Evolutionary conservation across 2,797 vertebrate species (phyloP), one percentile per base, ranked within the genome.

Genomic region (Crenuchus spilurus): DNA sequence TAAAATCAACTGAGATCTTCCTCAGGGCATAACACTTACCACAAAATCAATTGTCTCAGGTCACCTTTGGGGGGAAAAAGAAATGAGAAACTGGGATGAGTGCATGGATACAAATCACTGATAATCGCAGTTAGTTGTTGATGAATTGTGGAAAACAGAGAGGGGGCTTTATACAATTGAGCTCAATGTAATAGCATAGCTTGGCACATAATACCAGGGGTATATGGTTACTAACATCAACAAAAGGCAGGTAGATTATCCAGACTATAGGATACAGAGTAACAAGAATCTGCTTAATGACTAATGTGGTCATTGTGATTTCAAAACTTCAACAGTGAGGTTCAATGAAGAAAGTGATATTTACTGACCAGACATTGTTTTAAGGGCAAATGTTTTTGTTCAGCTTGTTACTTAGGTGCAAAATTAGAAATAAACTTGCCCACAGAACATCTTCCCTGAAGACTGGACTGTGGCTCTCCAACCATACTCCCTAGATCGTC

Each of bases 41-140:
- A 95, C 77, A 96, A 80, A 58, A 96, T 94, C 67, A 95, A 87
- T 70, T 95, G 95, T 72, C 92, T 93, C 66, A 96, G 87, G 80
- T 94, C 93, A 76, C 94, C 94, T 96, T 91, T 49, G 75, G 84
- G 87, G 57, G 75, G 72, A 89, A 52, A 74, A 75, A 52, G 72
- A 70, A 72, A 22, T 58, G 77, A n/a, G 80, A 80, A n/a, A 78
- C 1, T 9, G 60, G 46, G 33, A 30, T 70, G 57, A 74, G 54
- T 49, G 58, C 22, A 78, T 60, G 81, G 55, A 30, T 68, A 62
- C 49, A 90, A 87, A 89, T 91, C 85, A 89, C 80, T 85, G 67
- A 66, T 51, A 70, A 80, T 74, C 37, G 77, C 82, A 51, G 37
- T 71, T 46, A 24, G 24, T 72, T 52, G 74, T 68, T 46, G 31